Conservation (phyloP, 2,888 invertebrate genomes). For the Meiosimyza platycephala region DNA sequence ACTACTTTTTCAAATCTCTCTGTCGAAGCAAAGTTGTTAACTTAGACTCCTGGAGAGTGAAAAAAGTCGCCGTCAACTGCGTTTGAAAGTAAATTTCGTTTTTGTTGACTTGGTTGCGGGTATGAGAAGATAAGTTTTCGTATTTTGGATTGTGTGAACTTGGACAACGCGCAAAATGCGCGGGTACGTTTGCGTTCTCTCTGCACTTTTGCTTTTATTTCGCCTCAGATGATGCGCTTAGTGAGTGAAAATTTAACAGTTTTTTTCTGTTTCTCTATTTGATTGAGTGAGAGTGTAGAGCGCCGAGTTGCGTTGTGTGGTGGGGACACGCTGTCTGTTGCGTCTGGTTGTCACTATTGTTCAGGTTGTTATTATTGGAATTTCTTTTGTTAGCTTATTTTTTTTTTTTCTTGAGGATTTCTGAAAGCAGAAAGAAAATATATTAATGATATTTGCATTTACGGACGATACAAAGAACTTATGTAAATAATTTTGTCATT, state of each 20-base stretch:
- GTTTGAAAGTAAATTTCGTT: not conserved
- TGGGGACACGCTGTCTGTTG: constrained; percentile 50
- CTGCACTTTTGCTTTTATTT: not conserved
- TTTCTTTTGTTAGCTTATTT: constrained; percentile 26
- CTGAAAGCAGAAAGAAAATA: constrained; percentile 19
- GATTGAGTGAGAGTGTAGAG: not conserved
- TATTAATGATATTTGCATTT: not conserved
- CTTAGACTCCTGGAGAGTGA: constrained; percentile 49
- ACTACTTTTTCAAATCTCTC: constrained; percentile 45
- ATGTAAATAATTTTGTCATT: no score
- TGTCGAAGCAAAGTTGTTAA: constrained; percentile 38
- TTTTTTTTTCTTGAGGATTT: not conserved
- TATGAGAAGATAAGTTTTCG: no score
- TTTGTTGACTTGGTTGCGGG: not conserved
- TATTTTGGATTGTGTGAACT: not conserved
- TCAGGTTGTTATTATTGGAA: constrained; percentile 33
- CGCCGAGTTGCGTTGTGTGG: not conserved
- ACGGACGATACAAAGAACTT: no score
- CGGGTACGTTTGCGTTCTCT: not conserved
- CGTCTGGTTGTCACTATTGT: constrained; percentile 32
- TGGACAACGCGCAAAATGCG: not conserved
- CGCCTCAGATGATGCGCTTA: constrained; percentile 8
- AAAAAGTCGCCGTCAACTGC: constrained; percentile 30
- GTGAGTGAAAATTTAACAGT: not conserved
- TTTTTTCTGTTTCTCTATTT: constrained; percentile 20